Evolutionary conservation across 2,113 vertebrate species (phyloP).

Genomic region (Isurus oxyrinchus): DNA sequence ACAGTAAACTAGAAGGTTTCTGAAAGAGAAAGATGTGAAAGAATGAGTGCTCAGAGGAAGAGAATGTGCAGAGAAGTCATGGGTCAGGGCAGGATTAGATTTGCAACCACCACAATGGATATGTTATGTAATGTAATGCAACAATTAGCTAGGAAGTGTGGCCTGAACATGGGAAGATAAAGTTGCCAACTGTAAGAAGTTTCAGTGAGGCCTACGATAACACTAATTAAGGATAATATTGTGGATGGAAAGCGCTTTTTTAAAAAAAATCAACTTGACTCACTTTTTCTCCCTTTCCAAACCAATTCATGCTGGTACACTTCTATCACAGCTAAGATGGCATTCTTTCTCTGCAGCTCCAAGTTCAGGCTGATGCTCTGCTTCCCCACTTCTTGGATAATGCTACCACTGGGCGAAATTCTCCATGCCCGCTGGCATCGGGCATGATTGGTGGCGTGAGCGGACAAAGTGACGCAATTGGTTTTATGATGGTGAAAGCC

Average conservation of each 20-base stretch:
- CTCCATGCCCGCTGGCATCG: too few relatives aligned
- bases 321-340: background rate
- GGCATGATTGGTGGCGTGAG: too few relatives aligned
- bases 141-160: background rate
- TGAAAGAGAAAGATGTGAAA: background rate
- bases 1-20: background rate
- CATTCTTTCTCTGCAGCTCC: background rate
- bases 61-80: background rate
- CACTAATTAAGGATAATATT: background rate
- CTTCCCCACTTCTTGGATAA: background rate
- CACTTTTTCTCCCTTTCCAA: background rate
- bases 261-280: background rate
- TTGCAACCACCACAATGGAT: background rate
- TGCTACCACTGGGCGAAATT: too few relatives aligned
- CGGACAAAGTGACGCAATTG: too few relatives aligned
- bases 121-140: background rate
- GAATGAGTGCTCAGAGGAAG: background rate
- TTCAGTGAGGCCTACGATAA: background rate
- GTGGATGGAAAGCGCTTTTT: background rate
- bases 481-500: too few relatives aligned
- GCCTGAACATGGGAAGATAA: background rate
- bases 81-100: background rate
- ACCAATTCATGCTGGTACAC: background rate
- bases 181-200: background rate
- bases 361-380: background rate